phyloP scores from a whole-genome alignment of 2,113 vertebrate genomes.

The Scatophagus argus region DNA sequence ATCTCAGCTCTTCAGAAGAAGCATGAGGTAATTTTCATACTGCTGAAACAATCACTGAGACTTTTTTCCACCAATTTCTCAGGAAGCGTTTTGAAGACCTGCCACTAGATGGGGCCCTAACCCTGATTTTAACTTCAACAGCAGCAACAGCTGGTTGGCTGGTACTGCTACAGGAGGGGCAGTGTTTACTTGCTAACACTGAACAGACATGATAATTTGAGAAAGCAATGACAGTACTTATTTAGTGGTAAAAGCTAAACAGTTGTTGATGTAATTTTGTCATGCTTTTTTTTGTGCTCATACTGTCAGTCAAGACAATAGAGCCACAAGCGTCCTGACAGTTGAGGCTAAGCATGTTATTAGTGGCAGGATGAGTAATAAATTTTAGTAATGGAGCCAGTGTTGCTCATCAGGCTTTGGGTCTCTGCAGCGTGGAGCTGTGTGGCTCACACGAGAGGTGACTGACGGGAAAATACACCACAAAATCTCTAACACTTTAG shows the following conservation, averaged over 20 bases:
- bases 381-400: constrained; percentile 54
- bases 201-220: constrained; percentile 31
- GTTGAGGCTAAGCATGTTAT: constrained; percentile 54
- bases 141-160: constrained; percentile 61
- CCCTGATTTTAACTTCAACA: constrained; percentile 45
- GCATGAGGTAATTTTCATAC: neutral
- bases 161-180: constrained; percentile 24
- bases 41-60: neutral
- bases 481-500: constrained; percentile 45
- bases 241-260: constrained; percentile 37
- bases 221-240: constrained; percentile 40
- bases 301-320: constrained; percentile 34
- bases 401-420: constrained; percentile 42
- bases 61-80: neutral
- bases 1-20: neutral
- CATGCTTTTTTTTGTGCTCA: constrained; percentile 41
- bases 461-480: constrained; percentile 39
- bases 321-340: constrained; percentile 29
- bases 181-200: constrained; percentile 18
- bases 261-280: constrained; percentile 44
- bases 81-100: neutral
- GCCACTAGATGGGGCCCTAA: constrained; percentile 70
- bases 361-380: constrained; percentile 48
- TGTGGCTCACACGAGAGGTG: constrained; percentile 28
- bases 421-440: constrained; percentile 21